Evolutionary conservation across 2,888 invertebrate genomes (phyloP).

Genomic region (Monopis laevigella): DNA sequence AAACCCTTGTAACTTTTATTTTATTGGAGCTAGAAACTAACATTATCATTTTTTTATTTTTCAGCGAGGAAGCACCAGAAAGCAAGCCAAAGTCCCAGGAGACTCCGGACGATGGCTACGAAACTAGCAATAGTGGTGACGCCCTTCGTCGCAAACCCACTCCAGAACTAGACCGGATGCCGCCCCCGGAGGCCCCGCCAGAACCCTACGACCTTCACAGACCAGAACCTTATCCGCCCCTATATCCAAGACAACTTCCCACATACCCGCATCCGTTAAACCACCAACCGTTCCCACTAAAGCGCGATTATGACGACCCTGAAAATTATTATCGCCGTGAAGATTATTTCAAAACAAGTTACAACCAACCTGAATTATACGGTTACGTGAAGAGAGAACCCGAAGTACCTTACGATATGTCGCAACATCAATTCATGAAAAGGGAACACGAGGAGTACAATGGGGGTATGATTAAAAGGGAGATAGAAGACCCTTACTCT

Average conservation of each 20-base stretch:
- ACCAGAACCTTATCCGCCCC: conserved; percentile 25
- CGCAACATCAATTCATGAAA: conserved; percentile 26
- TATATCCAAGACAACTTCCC: conserved; percentile 2
- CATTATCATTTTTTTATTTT: conserved; percentile 14
- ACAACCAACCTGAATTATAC: not conserved
- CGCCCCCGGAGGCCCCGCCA: conserved; percentile 33
- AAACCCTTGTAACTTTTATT: too few relatives aligned
- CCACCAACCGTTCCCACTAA: conserved; percentile 7
- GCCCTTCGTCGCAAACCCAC: conserved; percentile 47
- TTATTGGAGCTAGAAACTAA: too few relatives aligned
- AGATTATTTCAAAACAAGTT: conserved; percentile 25
- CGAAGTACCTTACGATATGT: conserved; percentile 57
- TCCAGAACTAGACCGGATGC: conserved; percentile 27
- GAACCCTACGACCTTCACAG: conserved; percentile 31
- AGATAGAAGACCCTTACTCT: conserved; percentile 83
- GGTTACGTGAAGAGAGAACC: conserved; percentile 39
- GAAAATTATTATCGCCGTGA: conserved; percentile 1
- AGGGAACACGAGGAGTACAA: conserved; percentile 45
- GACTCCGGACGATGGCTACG: conserved; percentile 89
- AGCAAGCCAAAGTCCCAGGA: conserved; percentile 70
- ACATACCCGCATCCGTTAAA: conserved; percentile 6
- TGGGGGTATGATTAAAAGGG: conserved; percentile 61
- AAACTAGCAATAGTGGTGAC: conserved; percentile 79
- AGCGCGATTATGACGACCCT: not conserved
- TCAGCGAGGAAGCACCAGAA: conserved; percentile 58